Evolutionary conservation across 2,797 vertebrate genomes (phyloP), one percentile per base, ranked within the genome.

Genomic region (Lepidocolaptes lacrymiger): DNA sequence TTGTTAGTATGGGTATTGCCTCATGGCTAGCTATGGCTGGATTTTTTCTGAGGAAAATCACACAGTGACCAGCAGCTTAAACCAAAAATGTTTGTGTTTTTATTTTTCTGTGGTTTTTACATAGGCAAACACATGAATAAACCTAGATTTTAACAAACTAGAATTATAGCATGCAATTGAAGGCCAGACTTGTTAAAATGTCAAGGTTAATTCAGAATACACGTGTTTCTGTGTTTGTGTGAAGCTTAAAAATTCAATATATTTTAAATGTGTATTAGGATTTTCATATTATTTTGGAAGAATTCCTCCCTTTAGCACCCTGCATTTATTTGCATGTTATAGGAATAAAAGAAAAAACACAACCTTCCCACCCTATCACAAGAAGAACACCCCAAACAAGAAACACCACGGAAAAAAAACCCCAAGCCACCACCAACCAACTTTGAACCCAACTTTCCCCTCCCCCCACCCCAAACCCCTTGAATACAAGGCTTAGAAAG

Each of bases 381-480:
- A 46, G 17, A 64, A 34, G 55, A 41, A 2, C 7, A 20, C 27
- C 14, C 11, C 36, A 51, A 66, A 51, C 18, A 67, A 63, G 64
- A 43, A 52, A 16, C 3, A 19, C 21, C 28, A 34, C 21, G 6
- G 21, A 27, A 52, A 66, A 54, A 6, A 6, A 14, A 15, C 22
- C 28, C 52, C 30, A 54, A n/a, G 46, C 43, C 43, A 64, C 16
- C 23, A 12, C 3, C n/a, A 51, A 4, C 43, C 85, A 55, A 6
- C 37, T 88, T 44, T 2, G 12, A 69, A 10, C 7, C 8, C 11
- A 19, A 7, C 9, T n/a, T 26, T n/a, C 7, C 7, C 22, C 2
- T 54, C 43, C 8, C 19, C 39, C n/a, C 12, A 7, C 1, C 4
- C 2, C 15, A 4, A 7, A 18, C 1, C 30, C 7, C 41, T 73